Evolutionary conservation across 1,140 invertebrate species (phyloP), one percentile per base, ranked within the genome.

Genomic region (Drosophila funebris): DNA sequence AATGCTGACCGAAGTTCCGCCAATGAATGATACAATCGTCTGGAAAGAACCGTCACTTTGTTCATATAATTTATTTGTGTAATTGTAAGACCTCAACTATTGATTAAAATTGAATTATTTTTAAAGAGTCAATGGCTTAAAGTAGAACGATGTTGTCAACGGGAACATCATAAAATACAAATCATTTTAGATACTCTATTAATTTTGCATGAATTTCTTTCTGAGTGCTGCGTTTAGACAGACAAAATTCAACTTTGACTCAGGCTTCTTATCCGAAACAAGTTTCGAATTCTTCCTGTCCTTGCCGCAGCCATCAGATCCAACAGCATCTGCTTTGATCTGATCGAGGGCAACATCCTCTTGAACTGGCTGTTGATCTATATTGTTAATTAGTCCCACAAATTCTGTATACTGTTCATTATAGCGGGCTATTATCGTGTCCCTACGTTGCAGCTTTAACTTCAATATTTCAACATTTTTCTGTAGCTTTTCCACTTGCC

Each of bases 1-100:
- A 77, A 0, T 78, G 76, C 76, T 78, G 76, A 78, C 76, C n/a
- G 11, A 68, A 78, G 69, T 78, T 78, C 76, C 76, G 75, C 31
- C 39, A 44, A 16, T 53, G 37, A 22, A 52, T 68, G 24, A 16
- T 14, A 52, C 44, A 27, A 46, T 46, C 3, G 8, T 4, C 7
- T 46, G 13, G n/a, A 11, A 29, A 13, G 39, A 57, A 41, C 27
- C 27, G 22, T 24, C 9, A 29, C 13, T 31, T 48, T 5, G 31
- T 13, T 39, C 8, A 16, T 56, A 9, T 33, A 20, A 43, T 31
- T 18, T 2, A 36, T 4, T n/a, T 4, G 4, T 11, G 13, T n/a
- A 13, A 36, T 36, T 46, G 20, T 5, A 24, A 46, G 13, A 46
- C 7, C n/a, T 46, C 13, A 46, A 46, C n/a, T 7, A 24, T 5